Conservation (phyloP, 2,113 vertebrate species). For the Leptobrachium ailaonicum region DNA sequence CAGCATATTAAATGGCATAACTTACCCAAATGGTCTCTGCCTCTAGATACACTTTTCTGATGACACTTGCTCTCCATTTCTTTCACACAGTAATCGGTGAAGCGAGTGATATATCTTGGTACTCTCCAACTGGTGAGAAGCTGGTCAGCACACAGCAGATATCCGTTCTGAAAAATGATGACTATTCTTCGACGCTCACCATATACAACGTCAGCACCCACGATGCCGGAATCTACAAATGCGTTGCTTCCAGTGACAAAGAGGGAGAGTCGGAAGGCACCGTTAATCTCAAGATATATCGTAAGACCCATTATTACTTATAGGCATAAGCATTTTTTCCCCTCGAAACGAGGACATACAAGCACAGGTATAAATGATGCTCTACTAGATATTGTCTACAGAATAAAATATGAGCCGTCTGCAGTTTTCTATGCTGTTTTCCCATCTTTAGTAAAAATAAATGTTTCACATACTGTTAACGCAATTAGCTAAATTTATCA, state of each 20-base stretch:
- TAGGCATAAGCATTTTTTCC: no score
- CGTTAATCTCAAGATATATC: conserved; percentile 92
- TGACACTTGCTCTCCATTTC: neutral
- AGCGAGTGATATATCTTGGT: conserved; percentile 92
- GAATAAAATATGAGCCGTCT: no score
- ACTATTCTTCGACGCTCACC: conserved; percentile 88
- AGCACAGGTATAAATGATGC: no score
- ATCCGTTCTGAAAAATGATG: conserved; percentile 84
- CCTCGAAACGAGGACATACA: no score
- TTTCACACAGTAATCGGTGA: conserved; percentile 78
- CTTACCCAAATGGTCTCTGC: no score
- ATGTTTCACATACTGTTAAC: no score
- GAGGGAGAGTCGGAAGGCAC: conserved; percentile 86
- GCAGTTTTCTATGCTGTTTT: no score
- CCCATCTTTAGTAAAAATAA: no score
- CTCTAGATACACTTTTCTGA: no score
- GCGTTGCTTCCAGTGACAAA: conserved; percentile 76
- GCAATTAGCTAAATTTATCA: no score
- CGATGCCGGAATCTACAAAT: conserved; percentile 92
- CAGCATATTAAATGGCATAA: no score
- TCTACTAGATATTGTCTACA: no score
- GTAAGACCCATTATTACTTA: conserved; percentile 68
- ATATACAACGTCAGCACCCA: conserved; percentile 89
- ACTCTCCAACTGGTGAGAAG: conserved; percentile 86
- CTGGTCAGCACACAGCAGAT: conserved; percentile 84